Percentiles rank a stretch among this genome's conserved stretches.
phyloP scores from a whole-genome alignment of 2,888 invertebrate species.

The Nezara viridula region DNA sequence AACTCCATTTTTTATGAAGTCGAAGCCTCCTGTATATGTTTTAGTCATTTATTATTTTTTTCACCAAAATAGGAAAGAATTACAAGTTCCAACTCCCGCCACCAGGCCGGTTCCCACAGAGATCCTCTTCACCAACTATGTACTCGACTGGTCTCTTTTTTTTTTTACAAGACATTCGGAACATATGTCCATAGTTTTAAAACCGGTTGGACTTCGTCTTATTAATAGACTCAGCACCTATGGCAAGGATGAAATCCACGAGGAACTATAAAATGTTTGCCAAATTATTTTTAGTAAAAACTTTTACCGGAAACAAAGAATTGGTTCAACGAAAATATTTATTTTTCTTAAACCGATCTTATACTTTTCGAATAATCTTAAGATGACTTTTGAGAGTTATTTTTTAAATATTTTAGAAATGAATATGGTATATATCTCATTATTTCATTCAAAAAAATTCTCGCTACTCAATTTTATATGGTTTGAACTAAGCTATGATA shows the following conservation, averaged over 20 bases:
- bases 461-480: no score
- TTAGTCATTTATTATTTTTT: neutral
- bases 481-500: no score
- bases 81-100: neutral
- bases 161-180: neutral
- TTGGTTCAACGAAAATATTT: no score
- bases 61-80: neutral
- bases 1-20: neutral
- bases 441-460: no score
- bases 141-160: neutral
- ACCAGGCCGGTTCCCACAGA: neutral
- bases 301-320: no score
- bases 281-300: no score
- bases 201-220: neutral
- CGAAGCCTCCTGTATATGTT: neutral
- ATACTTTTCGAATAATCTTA: no score
- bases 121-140: neutral
- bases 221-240: neutral
- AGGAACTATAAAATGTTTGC: neutral
- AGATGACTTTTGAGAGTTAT: no score
- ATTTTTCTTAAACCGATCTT: no score
- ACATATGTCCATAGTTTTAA: conserved; percentile 31
- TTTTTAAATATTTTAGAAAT: no score
- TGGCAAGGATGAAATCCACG: neutral
- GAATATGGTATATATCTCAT: no score